Conservation (phyloP, 1,140 invertebrate species). For the Caenorhabditis brenneri region DNA sequence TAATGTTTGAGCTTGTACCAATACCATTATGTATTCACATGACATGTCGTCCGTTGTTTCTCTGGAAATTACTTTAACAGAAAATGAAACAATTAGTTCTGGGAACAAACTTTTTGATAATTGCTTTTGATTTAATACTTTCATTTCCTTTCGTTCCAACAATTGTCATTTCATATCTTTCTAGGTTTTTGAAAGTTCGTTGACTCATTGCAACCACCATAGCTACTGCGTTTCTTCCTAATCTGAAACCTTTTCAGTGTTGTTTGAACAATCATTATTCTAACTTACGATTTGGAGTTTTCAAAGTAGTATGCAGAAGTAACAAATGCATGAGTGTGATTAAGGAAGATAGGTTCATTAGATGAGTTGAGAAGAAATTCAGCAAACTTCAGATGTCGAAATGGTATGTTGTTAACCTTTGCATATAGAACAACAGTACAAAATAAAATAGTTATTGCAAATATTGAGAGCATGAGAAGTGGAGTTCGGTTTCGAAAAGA, state of each 20-base stretch:
- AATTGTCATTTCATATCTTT: not conserved
- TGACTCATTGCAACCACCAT: not conserved
- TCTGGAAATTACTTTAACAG: not conserved
- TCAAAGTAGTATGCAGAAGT: not conserved
- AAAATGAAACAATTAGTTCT: too few relatives aligned
- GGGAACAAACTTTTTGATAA: not conserved
- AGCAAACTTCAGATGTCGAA: not conserved
- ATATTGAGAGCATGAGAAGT: not conserved
- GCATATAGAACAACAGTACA: not conserved
- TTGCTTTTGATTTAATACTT: not conserved
- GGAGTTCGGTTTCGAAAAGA: not conserved
- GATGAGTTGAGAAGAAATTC: not conserved
- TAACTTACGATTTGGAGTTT: conserved; percentile 10
- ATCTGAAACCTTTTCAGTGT: not conserved
- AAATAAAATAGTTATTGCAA: not conserved
- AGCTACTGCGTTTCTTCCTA: conserved; percentile 3
- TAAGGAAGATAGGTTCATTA: not conserved
- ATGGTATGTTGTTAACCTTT: not conserved
- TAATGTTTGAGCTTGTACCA: not conserved
- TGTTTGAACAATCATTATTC: too few relatives aligned
- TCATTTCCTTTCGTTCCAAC: not conserved
- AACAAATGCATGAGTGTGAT: not conserved
- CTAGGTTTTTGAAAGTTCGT: not conserved
- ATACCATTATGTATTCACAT: conserved; percentile 9
- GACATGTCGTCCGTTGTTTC: conserved; percentile 27